These are phyloP conservation scores for Philhelius pedissequus DNA, from an alignment of 2,888 invertebrate genomes.

Conservation along the genomic window DNA sequence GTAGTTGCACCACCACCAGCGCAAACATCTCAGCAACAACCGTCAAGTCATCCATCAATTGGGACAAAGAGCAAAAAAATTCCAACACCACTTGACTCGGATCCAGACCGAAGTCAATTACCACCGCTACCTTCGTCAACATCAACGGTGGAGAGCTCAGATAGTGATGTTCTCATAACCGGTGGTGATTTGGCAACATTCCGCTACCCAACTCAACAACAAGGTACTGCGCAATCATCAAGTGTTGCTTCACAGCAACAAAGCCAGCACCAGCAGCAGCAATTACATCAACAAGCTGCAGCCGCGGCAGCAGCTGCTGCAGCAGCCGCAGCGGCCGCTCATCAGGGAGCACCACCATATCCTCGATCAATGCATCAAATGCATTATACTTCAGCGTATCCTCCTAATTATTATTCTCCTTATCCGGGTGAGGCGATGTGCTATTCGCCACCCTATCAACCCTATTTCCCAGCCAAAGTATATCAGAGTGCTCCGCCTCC, in stretches of 20 bases:
- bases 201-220: constrained; percentile 72
- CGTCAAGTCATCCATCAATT: constrained; percentile 7
- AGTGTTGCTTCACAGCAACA: constrained; percentile 69
- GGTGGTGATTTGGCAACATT: constrained; percentile 75
- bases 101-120: constrained; percentile 78
- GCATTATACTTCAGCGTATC: constrained; percentile 79
- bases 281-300: constrained; percentile 72
- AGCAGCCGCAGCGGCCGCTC: constrained; percentile 74
- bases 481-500: constrained; percentile 79
- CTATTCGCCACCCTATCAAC: constrained; percentile 80
- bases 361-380: constrained; percentile 78
- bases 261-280: constrained; percentile 74
- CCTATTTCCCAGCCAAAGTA: constrained; percentile 80
- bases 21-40: constrained; percentile 70
- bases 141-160: constrained; percentile 74
- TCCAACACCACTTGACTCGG: constrained; percentile 78
- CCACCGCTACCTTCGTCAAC: constrained; percentile 74
- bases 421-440: constrained; percentile 79
- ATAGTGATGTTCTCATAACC: constrained; percentile 74
- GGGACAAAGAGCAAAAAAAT: constrained; percentile 66
- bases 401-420: constrained; percentile 77
- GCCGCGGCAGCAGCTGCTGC: constrained; percentile 75
- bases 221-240: constrained; percentile 67
- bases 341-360: constrained; percentile 76
- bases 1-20: constrained; percentile 77